These are phyloP conservation scores for Dynastes maya DNA, from an alignment of 2,888 invertebrate species.

Conservation along the genomic window DNA sequence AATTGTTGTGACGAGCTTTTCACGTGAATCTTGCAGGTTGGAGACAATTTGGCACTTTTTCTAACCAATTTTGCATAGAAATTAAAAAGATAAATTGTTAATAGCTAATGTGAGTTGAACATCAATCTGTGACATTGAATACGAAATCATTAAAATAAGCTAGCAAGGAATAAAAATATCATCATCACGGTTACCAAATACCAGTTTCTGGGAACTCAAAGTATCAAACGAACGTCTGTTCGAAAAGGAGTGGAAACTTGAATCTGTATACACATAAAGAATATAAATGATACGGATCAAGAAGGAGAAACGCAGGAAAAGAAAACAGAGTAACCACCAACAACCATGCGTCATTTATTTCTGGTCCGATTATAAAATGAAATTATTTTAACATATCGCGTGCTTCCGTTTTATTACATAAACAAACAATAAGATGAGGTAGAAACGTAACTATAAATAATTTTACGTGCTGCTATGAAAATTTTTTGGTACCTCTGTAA, in stretches of 20 bases:
- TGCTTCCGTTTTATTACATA: constrained; percentile 28
- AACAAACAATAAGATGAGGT: constrained; percentile 43
- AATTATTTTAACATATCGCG: constrained; percentile 35
- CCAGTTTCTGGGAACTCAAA: constrained; percentile 23
- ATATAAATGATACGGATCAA: constrained; percentile 10
- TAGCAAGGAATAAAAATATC: constrained; percentile 21
- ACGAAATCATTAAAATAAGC: constrained; percentile 9
- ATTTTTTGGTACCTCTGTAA: constrained; percentile 54
- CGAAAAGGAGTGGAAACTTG: not conserved
- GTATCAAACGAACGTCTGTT: constrained; percentile 25
- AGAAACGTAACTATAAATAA: constrained; percentile 44
- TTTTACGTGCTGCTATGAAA: constrained; percentile 50
- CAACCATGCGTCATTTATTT: constrained; percentile 31
- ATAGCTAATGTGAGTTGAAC: too few species aligned
- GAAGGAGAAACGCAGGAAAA: not conserved
- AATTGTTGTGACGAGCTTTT: too few species aligned
- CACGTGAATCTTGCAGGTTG: too few species aligned
- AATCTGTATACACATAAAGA: constrained; percentile 1
- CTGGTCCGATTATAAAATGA: constrained; percentile 35
- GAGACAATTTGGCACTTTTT: too few species aligned
- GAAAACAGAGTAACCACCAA: constrained; percentile 15
- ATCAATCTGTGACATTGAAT: constrained; percentile 1
- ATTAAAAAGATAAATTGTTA: too few species aligned
- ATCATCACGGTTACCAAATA: constrained; percentile 23
- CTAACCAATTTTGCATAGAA: too few species aligned